phyloP scores from a whole-genome alignment of 2,888 invertebrate genomes.

The Parnassius orleans region DNA sequence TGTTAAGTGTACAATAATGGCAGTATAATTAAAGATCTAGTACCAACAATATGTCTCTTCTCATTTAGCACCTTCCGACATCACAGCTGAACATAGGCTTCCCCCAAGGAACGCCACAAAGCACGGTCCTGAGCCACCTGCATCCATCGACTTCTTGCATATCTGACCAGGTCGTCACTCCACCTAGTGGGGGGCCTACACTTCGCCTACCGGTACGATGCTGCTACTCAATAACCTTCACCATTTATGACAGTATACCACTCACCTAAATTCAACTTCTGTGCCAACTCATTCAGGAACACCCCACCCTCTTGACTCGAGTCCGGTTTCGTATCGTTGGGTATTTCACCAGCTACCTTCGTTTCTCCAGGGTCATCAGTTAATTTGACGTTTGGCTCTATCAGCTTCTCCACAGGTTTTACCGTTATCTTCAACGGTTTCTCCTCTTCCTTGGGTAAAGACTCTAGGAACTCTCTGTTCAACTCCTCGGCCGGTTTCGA shows the following conservation, averaged over 20 bases:
- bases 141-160: no score
- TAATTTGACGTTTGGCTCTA: conserved; percentile 25
- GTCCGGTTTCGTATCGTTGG: neutral
- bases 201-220: no score
- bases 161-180: no score
- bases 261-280: conserved; percentile 52
- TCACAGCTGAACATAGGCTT: no score
- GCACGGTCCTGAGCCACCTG: no score
- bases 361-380: neutral
- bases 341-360: neutral
- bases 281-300: conserved; percentile 43
- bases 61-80: no score
- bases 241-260: conserved; percentile 5
- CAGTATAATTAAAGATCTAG: no score
- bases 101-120: no score
- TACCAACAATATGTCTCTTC: no score
- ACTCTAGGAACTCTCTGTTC: conserved; percentile 69
- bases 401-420: conserved; percentile 60
- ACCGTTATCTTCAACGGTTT: conserved; percentile 39
- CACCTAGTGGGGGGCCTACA: no score
- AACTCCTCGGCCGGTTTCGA: conserved; percentile 64
- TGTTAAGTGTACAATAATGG: no score
- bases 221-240: no score
- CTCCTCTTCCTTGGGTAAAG: conserved; percentile 46
- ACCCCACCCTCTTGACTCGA: conserved; percentile 5